phyloP scores from a whole-genome alignment of 1,140 invertebrate species.

The Argopecten irradians region DNA sequence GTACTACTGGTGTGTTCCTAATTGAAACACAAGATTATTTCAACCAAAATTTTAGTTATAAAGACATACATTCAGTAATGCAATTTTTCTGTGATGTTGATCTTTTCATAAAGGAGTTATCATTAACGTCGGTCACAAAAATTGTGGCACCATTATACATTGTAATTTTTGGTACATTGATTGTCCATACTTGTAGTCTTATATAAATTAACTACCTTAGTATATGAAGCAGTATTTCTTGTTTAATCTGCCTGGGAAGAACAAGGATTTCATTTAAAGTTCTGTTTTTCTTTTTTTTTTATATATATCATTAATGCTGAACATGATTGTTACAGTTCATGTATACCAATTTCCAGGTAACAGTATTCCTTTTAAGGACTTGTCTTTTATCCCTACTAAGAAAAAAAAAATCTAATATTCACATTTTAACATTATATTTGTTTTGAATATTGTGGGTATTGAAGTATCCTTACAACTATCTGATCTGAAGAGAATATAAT shows the following conservation, averaged over 20 bases:
- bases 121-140: too few relatives aligned
- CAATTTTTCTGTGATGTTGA: not conserved
- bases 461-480: not conserved
- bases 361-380: not conserved
- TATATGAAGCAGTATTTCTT: not conserved
- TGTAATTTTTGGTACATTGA: too few relatives aligned
- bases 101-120: too few relatives aligned
- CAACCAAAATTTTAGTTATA: not conserved
- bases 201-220: too few relatives aligned
- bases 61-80: not conserved
- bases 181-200: too few relatives aligned
- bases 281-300: too few relatives aligned
- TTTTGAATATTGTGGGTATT: not conserved
- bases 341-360: not conserved
- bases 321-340: slow-evolving; percentile 3
- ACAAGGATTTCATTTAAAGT: not conserved
- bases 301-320: not conserved
- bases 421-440: not conserved
- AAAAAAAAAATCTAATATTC: not conserved
- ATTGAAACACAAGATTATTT: too few relatives aligned
- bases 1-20: too few relatives aligned
- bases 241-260: not conserved
- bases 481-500: too few relatives aligned
- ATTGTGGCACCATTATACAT: too few relatives aligned
- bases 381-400: not conserved